Evolutionary conservation across 2,113 vertebrate species (phyloP).

Genomic region (Aythya baeri): DNA sequence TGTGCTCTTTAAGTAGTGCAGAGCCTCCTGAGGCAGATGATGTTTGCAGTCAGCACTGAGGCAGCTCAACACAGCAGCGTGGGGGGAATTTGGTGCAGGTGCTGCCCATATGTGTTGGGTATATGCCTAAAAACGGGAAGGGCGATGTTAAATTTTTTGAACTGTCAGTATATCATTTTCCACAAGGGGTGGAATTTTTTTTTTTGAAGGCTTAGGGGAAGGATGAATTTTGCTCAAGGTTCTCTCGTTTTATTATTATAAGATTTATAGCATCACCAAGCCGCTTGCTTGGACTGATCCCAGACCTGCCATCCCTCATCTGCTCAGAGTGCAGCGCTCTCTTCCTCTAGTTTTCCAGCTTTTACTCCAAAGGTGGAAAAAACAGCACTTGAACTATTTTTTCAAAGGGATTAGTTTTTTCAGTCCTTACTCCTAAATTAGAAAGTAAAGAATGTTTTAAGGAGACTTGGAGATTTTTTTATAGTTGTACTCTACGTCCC

Average conservation of each 20-base stretch:
- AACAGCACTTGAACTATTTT: background rate
- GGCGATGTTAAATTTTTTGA: slow-evolving; percentile 27
- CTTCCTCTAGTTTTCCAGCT: slow-evolving; percentile 23
- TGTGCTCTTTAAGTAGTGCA: background rate
- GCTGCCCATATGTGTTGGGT: slow-evolving; percentile 48
- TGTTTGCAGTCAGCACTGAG: background rate
- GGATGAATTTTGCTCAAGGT: slow-evolving; percentile 30
- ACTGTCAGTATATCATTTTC: slow-evolving; percentile 52
- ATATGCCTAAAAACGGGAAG: slow-evolving; percentile 30
- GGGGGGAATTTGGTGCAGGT: background rate
- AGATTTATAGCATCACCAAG: slow-evolving; percentile 53
- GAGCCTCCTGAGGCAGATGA: background rate
- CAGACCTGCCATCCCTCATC: slow-evolving; percentile 29
- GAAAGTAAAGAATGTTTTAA: background rate
- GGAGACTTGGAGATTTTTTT: slow-evolving; percentile 1
- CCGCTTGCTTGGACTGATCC: slow-evolving; percentile 38
- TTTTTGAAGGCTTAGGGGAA: slow-evolving; percentile 51
- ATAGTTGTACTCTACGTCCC: background rate
- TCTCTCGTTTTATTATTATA: slow-evolving; percentile 41
- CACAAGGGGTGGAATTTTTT: slow-evolving; percentile 47
- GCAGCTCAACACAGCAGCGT: background rate
- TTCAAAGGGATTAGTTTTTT: background rate
- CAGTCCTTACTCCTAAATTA: background rate
- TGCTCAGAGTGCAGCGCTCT: background rate
- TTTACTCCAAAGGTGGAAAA: slow-evolving; percentile 14